Conservation (phyloP, 2,113 vertebrate species). For the Lates calcarifer region DNA sequence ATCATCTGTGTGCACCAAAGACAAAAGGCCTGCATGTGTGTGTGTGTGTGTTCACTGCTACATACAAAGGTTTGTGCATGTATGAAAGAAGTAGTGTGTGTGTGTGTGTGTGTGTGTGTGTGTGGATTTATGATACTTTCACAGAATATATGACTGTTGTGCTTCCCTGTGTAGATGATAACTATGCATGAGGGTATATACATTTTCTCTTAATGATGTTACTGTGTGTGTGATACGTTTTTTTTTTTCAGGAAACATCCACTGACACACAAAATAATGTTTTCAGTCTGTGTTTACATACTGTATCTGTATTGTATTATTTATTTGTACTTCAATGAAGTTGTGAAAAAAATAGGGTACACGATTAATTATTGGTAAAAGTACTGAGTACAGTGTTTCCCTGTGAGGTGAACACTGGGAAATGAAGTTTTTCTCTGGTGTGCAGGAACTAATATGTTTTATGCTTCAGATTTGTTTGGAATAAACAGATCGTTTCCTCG, state of each 20-base stretch:
- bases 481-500: background rate
- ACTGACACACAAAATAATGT: background rate
- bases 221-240: background rate
- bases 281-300: too few relatives aligned
- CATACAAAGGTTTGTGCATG: background rate
- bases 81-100: constrained; percentile 7
- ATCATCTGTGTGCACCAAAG: constrained; percentile 31
- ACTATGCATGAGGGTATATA: background rate
- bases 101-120: too few relatives aligned
- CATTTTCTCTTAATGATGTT: background rate
- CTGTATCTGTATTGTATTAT: too few relatives aligned
- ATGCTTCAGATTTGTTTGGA: background rate
- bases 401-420: too few relatives aligned
- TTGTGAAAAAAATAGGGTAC: too few relatives aligned
- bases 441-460: background rate
- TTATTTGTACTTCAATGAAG: too few relatives aligned
- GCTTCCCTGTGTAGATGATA: background rate
- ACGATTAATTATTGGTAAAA: background rate
- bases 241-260: background rate
- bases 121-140: background rate
- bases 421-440: background rate
- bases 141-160: background rate
- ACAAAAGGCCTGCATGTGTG: constrained; percentile 16
- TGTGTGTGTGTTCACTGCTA: background rate
- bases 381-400: too few relatives aligned